Evolutionary conservation across 2,888 invertebrate genomes (phyloP).

Genomic region (Dioctria linearis): DNA sequence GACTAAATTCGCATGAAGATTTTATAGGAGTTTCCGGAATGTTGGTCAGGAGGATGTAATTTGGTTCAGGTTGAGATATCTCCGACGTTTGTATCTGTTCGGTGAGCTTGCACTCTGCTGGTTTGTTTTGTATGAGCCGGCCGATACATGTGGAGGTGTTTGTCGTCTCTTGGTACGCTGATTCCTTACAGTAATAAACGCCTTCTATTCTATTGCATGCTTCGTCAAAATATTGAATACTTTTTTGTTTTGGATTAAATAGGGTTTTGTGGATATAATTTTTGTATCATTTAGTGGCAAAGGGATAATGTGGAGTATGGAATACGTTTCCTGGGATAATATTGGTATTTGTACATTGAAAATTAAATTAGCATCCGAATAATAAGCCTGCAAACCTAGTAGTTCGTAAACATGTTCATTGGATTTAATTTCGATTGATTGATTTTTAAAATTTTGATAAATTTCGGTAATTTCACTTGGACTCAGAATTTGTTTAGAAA

Average conservation of each 20-base stretch:
- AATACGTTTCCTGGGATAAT: slow-evolving; percentile 11
- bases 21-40: slow-evolving; percentile 44
- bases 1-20: not conserved
- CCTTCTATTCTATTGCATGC: slow-evolving; percentile 51
- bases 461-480: no score
- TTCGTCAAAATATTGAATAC: slow-evolving; percentile 53
- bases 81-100: slow-evolving; percentile 29
- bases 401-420: no score
- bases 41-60: slow-evolving; percentile 47
- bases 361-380: slow-evolving; percentile 14
- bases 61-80: slow-evolving; percentile 54
- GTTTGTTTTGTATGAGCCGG: slow-evolving; percentile 46
- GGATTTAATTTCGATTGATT: no score
- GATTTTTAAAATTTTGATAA: no score
- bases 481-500: no score
- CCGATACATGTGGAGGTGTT: slow-evolving; percentile 38
- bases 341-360: not conserved
- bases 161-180: slow-evolving; percentile 23
- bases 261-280: slow-evolving; percentile 42
- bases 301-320: slow-evolving; percentile 45
- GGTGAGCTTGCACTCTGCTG: slow-evolving; percentile 35
- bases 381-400: slow-evolving; percentile 42
- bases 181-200: slow-evolving; percentile 48
- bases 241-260: slow-evolving; percentile 41
- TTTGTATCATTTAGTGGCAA: slow-evolving; percentile 54